Percentiles rank a stretch among this genome's conserved stretches.
phyloP scores from a whole-genome alignment of 2,797 vertebrate genomes.

The Nyctibius grandis region DNA sequence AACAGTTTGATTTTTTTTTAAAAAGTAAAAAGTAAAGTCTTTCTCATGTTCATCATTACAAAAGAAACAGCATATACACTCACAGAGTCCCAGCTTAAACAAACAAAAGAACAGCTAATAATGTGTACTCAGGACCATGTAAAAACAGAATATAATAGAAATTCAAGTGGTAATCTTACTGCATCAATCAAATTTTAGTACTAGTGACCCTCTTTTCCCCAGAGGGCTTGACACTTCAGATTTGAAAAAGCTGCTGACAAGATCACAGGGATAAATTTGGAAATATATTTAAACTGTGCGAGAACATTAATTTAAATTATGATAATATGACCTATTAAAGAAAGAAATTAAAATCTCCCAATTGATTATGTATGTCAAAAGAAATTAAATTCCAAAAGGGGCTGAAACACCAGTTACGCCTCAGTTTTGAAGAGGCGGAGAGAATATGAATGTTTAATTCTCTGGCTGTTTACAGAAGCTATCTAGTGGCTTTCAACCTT shows the following conservation, averaged over 20 bases:
- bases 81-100: neutral
- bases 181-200: conserved; percentile 44
- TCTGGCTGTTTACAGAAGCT: neutral
- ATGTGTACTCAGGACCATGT: neutral
- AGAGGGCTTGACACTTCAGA: conserved; percentile 12
- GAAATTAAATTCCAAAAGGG: neutral
- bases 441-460: neutral
- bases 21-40: neutral
- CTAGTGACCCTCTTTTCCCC: conserved; percentile 26
- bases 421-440: conserved; percentile 1
- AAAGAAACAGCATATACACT: neutral
- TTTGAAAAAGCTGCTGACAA: conserved; percentile 56
- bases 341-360: conserved; percentile 54
- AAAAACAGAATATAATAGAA: conserved; percentile 43
- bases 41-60: neutral
- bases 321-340: conserved; percentile 73
- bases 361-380: conserved; percentile 28
- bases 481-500: neutral
- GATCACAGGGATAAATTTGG: conserved; percentile 60
- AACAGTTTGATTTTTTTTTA: neutral
- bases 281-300: conserved; percentile 52
- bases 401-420: neutral
- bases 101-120: neutral
- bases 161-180: conserved; percentile 6
- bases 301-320: conserved; percentile 70